Base-by-base conservation (phyloP, 2,797 vertebrate genomes). In the Dermochelys coriacea region DNA sequence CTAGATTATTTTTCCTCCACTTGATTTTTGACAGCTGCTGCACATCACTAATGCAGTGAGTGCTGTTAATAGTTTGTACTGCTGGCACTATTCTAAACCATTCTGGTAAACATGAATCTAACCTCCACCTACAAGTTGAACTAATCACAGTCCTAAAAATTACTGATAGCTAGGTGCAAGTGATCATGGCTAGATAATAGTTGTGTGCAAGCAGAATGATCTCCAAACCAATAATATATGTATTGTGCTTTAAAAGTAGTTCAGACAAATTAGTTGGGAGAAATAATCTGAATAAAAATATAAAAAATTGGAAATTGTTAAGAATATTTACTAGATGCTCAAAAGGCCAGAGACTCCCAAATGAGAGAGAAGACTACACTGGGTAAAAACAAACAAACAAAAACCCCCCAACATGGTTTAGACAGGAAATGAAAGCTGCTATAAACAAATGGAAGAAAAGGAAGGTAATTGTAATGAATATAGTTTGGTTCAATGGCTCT, bases 1-100 rank as follows among this genome's bases (percentile, higher is more conserved):
- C 55, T 71, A 61, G 3, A n/a, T 88, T 84, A 27, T 51, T 93
- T 92, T 87, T 16, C 49, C 83, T 93, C 54, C 15, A 61, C n/a
- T 71, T 71, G n/a, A n/a, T 78, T 93, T 80, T 25, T 86, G 83
- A 19, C 78, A 88, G 57, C 64, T 85, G 12, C 93, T 93, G 84
- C 85, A 54, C 18, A 4, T 79, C 77, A 34, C n/a, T 84, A 52
- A 61, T 7, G 68, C 21, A 71, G 19, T 71, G 68, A 71, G 3
- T 77, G 74, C 61, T 23, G 37, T 5, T 19, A 8, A 37, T 55
- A 80, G 1, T 29, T 92, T 85, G 83, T 85, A n/a, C 5, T 90
- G 37, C 64, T 41, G 21, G 37, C 37, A 41, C 68, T 25, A 23
- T 11, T 68, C 11, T 21, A 71, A 71, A 71, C 68, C n/a, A 41